phyloP scores from a whole-genome alignment of 2,113 vertebrate species.

The Xenopus tropicalis region DNA sequence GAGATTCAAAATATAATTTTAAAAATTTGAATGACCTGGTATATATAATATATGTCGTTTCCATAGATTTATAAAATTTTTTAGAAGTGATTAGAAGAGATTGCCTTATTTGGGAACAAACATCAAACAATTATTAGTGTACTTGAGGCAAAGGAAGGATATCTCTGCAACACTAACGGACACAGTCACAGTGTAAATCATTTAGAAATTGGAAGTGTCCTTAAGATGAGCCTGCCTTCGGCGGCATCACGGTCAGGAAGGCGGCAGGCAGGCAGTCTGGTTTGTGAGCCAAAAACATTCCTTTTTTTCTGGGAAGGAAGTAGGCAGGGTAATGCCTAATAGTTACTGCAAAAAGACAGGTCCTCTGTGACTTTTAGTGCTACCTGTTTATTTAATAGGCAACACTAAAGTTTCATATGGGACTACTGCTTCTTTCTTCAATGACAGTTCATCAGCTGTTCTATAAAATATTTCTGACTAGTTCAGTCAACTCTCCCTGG shows the following conservation, averaged over 20 bases:
- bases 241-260: slow-evolving; percentile 53
- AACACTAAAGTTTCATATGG: slow-evolving; percentile 7
- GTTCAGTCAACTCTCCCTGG: neutral
- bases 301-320: slow-evolving; percentile 48
- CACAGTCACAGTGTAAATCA: slow-evolving; percentile 19
- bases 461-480: neutral
- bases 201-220: slow-evolving; percentile 50
- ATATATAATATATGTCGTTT: too few species aligned
- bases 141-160: neutral
- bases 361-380: slow-evolving; percentile 9
- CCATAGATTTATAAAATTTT: too few species aligned
- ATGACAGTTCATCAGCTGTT: neutral
- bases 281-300: slow-evolving; percentile 44
- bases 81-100: too few species aligned
- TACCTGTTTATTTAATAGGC: slow-evolving; percentile 11
- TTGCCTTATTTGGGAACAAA: too few species aligned
- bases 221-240: slow-evolving; percentile 6
- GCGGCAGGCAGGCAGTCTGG: slow-evolving; percentile 48
- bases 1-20: too few species aligned
- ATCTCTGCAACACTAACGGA: slow-evolving; percentile 10
- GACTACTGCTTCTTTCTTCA: neutral
- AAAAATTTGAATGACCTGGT: too few species aligned
- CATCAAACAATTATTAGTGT: too few species aligned
- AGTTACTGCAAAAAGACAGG: neutral
- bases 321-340: slow-evolving; percentile 6